Base-by-base conservation (phyloP, 2,888 invertebrate genomes). In the Sarcophaga subvicina region DNA sequence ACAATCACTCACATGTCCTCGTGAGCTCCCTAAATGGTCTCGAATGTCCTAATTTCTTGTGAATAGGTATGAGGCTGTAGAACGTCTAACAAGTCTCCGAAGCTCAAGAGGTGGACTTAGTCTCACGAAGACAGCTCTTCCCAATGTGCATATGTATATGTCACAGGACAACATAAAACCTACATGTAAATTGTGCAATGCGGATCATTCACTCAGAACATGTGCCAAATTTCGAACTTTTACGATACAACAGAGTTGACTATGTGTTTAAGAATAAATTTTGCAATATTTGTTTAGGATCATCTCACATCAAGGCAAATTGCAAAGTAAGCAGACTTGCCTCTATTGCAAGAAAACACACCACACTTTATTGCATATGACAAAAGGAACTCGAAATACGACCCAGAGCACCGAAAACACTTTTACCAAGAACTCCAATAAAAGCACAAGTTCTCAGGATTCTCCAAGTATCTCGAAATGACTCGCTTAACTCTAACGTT, bases 21-120 rank as follows among this genome's bases (percentile, higher is more conserved):
- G 70, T 27, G 70, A 71, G 25, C 70, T 71, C 14, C 70, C 54
- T 8, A 71, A 71, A 59, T 71, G 70, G 70, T 25, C 70, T 3
- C 70, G 59, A 71, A 71, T 71, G 70, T 71, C 70, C 12, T 59
- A 71, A 71, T 71, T 59, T 17, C 54, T 71, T 17, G 70, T 71
- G 5, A 59, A 59, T 25, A 71, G 54, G 54, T 71, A 71, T 27
- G 70, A 69, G 45, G 47, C 69, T 12, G 69, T 69, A n/a, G 69
- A 69, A 22, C 69, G 69, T 8, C 69, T 69, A 2, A 22, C 20
- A 4, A 49, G 20, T 47, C 49, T 69, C 10, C 47, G 20, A 69
- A 69, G 8, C 11, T n/a, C 47, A 20, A 69, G n/a, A 47, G 69
- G 20, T 69, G 10, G 47, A 45, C 47, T 69, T 4, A 47, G 20